Percentiles rank a stretch among this genome's conserved stretches.
Evolutionary conservation across 1,140 invertebrate genomes (phyloP).

Genomic region (Ylistrum balloti): DNA sequence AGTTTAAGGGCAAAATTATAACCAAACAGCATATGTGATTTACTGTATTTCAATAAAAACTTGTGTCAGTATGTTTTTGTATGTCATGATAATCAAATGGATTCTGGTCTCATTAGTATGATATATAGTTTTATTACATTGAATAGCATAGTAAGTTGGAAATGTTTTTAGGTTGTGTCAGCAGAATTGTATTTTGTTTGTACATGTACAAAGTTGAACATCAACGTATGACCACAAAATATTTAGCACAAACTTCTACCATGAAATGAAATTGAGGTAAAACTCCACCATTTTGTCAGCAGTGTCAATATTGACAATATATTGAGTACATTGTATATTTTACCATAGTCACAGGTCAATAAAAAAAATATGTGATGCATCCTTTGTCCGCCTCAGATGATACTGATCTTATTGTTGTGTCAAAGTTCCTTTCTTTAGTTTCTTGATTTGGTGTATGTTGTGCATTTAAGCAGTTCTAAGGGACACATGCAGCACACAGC

Average conservation of each 20-base stretch:
- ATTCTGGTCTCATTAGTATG: conserved; percentile 1
- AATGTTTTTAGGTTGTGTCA: neutral
- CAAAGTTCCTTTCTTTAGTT: neutral
- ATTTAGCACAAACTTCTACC: neutral
- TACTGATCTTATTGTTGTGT: neutral
- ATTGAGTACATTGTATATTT: neutral
- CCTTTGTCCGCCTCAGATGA: neutral
- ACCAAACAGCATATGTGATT: neutral
- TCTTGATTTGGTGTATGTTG: neutral
- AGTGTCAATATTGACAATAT: neutral
- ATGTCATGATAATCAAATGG: conserved; percentile 29
- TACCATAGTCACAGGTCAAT: neutral
- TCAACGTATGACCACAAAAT: neutral
- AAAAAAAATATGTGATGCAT: neutral
- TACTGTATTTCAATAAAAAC: neutral
- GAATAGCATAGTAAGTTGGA: neutral
- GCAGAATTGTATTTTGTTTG: neutral
- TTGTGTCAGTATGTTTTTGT: neutral
- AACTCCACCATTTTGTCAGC: neutral
- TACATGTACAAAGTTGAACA: neutral
- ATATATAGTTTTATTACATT: neutral
- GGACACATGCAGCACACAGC: neutral
- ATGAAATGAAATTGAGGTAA: neutral
- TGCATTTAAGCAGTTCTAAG: neutral
- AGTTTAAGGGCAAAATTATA: neutral